These are phyloP conservation scores for Rhogogaster chlorosoma DNA, from an alignment of 2,888 invertebrate genomes.

Conservation along the genomic window DNA sequence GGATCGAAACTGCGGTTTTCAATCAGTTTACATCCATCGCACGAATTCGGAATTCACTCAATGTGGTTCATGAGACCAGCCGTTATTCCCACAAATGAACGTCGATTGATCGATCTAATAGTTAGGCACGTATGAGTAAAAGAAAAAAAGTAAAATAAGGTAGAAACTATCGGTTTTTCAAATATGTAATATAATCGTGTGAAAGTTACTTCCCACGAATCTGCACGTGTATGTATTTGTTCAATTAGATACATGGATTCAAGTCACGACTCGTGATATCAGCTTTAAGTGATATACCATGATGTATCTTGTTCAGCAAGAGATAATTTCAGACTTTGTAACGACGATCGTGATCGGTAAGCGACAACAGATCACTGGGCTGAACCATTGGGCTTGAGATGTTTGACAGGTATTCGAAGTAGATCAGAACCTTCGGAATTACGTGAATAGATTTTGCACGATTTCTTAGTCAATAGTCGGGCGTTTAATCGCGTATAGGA, in stretches of 20 bases:
- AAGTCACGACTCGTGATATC: background rate
- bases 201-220: slow-evolving; percentile 9
- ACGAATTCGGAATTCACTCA: background rate
- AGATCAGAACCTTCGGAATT: background rate
- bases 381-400: background rate
- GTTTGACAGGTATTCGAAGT: background rate
- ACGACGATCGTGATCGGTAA: background rate
- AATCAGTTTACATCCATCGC: slow-evolving; percentile 34
- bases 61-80: background rate
- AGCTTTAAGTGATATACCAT: background rate
- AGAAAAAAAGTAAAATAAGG: background rate
- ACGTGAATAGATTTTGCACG: slow-evolving; percentile 6
- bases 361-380: background rate
- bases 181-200: background rate
- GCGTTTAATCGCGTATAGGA: background rate
- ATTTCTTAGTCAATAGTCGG: background rate
- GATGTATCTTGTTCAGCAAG: background rate
- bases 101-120: background rate
- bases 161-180: background rate
- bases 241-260: background rate
- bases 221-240: background rate
- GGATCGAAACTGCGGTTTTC: slow-evolving; percentile 7
- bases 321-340: background rate
- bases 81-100: background rate
- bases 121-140: background rate